Evolutionary conservation across 2,797 vertebrate species (phyloP).

Genomic region (Argentina silus): DNA sequence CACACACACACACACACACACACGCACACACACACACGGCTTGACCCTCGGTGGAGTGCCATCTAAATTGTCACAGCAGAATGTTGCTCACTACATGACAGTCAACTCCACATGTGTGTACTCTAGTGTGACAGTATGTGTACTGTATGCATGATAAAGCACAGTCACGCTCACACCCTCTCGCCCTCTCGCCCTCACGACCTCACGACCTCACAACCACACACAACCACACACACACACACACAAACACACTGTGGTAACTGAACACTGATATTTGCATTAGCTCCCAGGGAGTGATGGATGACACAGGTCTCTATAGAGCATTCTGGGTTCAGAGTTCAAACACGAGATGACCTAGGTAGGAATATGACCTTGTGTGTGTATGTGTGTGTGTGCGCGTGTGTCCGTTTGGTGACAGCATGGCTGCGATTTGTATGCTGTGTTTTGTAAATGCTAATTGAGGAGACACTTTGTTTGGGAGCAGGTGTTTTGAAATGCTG

Average conservation of each 20-base stretch:
- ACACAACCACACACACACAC: neutral
- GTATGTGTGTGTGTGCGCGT: neutral
- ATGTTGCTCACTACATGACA: constrained; percentile 28
- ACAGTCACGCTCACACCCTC: constrained; percentile 26
- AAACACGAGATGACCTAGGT: neutral
- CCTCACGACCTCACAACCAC: constrained; percentile 14
- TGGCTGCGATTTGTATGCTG: neutral
- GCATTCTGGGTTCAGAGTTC: neutral
- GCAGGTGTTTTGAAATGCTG: constrained; percentile 68
- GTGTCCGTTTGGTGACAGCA: neutral
- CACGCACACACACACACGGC: constrained; percentile 13
- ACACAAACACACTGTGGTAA: neutral
- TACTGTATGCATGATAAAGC: constrained; percentile 39
- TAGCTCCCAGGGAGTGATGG: no score
- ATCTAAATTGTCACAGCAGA: constrained; percentile 42
- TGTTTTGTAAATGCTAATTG: constrained; percentile 56
- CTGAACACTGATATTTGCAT: no score
- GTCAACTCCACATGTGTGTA: constrained; percentile 40
- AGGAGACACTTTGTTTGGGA: constrained; percentile 48
- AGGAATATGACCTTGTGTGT: neutral
- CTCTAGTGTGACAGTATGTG: constrained; percentile 53
- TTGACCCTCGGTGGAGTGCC: constrained; percentile 50
- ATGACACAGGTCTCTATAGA: neutral
- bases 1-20: neutral
- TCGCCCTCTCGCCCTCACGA: constrained; percentile 7